Percentiles rank a stretch among this genome's conserved stretches.
phyloP scores from a whole-genome alignment of 2,113 vertebrate species.

The Phoenicopterus ruber region DNA sequence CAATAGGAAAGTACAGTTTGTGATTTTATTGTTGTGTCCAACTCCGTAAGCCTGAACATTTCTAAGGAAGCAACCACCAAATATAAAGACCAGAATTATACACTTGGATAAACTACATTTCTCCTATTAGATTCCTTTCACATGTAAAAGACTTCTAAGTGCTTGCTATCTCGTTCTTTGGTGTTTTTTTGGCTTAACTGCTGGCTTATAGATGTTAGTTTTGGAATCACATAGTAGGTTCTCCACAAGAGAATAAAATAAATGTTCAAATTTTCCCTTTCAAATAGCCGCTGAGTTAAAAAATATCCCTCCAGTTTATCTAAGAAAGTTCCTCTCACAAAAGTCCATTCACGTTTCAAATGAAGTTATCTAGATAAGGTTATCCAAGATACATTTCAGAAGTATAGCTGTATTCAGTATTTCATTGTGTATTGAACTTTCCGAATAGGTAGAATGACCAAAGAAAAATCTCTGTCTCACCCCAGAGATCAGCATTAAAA shows the following conservation, averaged over 20 bases:
- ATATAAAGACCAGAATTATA: not conserved
- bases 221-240: not conserved
- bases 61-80: not conserved
- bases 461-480: not conserved
- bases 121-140: not conserved
- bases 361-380: slow-evolving; percentile 36
- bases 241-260: not conserved
- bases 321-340: slow-evolving; percentile 3
- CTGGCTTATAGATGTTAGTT: not conserved
- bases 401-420: not conserved
- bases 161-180: not conserved
- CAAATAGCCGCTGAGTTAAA: not conserved
- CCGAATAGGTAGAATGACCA: not conserved
- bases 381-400: slow-evolving; percentile 21
- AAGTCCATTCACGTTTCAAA: slow-evolving; percentile 27
- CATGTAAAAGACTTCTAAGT: not conserved
- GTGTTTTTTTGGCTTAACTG: not conserved
- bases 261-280: not conserved
- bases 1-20: not conserved
- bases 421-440: not conserved
- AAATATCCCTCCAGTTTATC: slow-evolving; percentile 4
- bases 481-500: not conserved
- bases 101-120: not conserved
- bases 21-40: not conserved
- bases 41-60: not conserved